Conservation (phyloP, 2,797 vertebrate species). For the Gymnocypris eckloni region DNA sequence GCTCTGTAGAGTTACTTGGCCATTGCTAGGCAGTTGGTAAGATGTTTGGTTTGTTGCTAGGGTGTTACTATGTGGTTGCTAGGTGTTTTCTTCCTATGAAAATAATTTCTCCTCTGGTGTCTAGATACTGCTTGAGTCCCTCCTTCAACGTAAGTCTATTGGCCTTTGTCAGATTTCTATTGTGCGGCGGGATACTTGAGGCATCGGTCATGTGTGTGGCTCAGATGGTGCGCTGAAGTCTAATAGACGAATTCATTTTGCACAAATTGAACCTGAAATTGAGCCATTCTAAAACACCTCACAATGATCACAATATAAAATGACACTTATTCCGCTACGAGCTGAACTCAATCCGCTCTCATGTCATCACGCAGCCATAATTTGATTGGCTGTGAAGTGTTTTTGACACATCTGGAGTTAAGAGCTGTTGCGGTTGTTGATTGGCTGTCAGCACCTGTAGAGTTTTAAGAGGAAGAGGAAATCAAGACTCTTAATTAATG, state of each 20-base stretch:
- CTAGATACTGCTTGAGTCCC: background rate
- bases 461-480: background rate
- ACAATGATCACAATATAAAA: background rate
- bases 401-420: background rate
- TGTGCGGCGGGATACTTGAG: background rate
- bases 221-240: background rate
- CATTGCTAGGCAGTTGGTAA: background rate
- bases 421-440: background rate
- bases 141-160: background rate
- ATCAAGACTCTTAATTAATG: conserved; percentile 2
- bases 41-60: background rate
- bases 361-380: background rate
- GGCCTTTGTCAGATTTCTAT: background rate
- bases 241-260: background rate
- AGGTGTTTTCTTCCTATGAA: background rate
- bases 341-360: background rate
- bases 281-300: background rate
- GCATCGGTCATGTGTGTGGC: background rate
- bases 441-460: background rate
- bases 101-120: too few relatives aligned
- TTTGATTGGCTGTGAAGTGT: background rate
- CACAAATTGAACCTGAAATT: background rate
- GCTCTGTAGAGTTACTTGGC: background rate
- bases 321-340: background rate
- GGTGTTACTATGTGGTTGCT: background rate